A percentile compares a stretch with the other conserved stretches of the same genome.
Evolutionary conservation across 2,113 vertebrate genomes (phyloP).

Genomic region (Pandion haliaetus): DNA sequence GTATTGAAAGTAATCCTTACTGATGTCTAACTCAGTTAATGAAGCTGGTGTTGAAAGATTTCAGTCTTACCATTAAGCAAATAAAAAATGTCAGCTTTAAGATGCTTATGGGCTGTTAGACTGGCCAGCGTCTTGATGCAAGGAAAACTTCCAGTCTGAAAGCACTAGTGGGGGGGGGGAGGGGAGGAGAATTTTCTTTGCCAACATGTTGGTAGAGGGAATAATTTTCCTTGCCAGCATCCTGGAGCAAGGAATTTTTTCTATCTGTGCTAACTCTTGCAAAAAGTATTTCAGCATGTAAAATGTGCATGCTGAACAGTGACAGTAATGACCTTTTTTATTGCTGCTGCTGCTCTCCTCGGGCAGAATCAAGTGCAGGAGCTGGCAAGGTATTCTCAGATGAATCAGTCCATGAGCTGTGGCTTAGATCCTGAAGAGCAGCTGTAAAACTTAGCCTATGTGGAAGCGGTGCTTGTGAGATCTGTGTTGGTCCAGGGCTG

Average conservation of each 20-base stretch:
- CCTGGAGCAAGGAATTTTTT: not conserved
- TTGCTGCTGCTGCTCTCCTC: not conserved
- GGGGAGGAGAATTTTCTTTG: not conserved
- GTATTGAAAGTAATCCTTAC: not conserved
- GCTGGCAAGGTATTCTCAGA: not conserved
- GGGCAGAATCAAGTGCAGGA: not conserved
- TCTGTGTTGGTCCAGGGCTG: not conserved
- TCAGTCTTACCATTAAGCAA: not conserved
- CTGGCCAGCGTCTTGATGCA: not conserved
- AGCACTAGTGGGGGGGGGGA: rapidly evolving
- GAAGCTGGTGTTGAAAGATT: not conserved
- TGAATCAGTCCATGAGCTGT: not conserved
- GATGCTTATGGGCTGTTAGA: not conserved
- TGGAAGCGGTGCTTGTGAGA: not conserved
- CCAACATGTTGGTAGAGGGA: not conserved
- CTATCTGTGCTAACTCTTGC: not conserved
- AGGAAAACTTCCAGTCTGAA: not conserved
- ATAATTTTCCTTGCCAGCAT: not conserved
- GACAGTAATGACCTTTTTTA: not conserved
- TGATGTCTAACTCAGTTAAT: not conserved
- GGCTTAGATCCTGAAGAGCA: not conserved
- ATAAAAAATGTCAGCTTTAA: not conserved
- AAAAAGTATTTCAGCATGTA: not conserved
- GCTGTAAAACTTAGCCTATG: not conserved
- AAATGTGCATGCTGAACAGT: not conserved